Conservation (phyloP, 2,113 vertebrate species). For the Lethenteron camtschaticum region DNA sequence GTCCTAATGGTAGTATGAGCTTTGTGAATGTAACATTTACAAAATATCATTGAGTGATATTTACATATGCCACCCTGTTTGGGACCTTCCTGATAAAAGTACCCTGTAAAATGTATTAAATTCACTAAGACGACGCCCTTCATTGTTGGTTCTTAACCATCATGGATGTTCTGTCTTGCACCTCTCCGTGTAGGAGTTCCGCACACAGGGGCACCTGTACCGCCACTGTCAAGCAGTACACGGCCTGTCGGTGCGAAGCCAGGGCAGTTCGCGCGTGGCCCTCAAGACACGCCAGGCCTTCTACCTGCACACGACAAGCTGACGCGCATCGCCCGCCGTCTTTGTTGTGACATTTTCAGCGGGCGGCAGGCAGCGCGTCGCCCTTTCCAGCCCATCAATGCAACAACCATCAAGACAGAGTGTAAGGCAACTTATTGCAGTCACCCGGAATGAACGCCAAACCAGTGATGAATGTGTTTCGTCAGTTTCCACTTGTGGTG, state of each 20-base stretch:
- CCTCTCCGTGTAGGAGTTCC: background rate
- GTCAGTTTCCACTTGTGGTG: no score
- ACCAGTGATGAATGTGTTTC: no score
- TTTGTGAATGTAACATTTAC: no score
- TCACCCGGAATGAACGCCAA: no score
- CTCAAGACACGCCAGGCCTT: constrained; percentile 12
- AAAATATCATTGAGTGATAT: no score
- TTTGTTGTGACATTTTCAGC: constrained; percentile 8
- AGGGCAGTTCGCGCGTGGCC: constrained; percentile 4
- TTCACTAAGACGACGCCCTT: no score
- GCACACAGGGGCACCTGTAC: constrained; percentile 4
- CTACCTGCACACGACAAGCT: constrained; percentile 11
- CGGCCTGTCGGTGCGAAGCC: background rate
- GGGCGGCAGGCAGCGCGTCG: constrained; percentile 9
- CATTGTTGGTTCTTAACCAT: no score
- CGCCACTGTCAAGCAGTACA: constrained; percentile 4
- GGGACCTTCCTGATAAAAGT: no score
- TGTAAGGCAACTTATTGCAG: constrained; percentile 7
- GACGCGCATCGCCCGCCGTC: constrained; percentile 10
- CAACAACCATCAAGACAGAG: constrained; percentile 11
- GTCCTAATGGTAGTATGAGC: no score
- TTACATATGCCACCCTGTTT: no score
- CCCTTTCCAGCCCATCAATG: constrained; percentile 11
- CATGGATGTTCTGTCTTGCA: no score
- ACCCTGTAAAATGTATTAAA: no score